phyloP scores from a whole-genome alignment of 2,113 vertebrate genomes.

The Phrynosoma blainvillii region DNA sequence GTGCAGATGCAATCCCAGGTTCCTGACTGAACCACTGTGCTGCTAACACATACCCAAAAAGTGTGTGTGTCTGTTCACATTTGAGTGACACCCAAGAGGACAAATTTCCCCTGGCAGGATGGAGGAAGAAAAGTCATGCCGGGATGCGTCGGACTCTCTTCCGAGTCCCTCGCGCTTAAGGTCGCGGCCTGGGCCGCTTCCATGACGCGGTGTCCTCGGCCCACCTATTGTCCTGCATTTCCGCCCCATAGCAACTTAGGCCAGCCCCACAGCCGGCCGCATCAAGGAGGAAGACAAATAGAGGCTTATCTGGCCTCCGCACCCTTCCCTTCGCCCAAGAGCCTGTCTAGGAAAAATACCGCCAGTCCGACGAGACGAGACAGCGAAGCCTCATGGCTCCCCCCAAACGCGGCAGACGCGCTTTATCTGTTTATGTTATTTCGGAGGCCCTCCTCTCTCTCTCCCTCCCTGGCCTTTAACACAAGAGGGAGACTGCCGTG shows the following conservation, averaged over 20 bases:
- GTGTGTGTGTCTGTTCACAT: not conserved
- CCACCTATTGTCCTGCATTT: conserved; percentile 87
- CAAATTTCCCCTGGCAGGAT: not conserved
- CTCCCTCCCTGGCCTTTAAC: not conserved
- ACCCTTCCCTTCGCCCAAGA: conserved; percentile 72
- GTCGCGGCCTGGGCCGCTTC: conserved; percentile 13
- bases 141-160: not conserved
- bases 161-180: not conserved
- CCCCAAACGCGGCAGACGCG: not conserved
- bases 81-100: not conserved
- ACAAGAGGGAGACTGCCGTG: not conserved
- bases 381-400: not conserved
- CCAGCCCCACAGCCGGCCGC: conserved; percentile 73
- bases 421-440: not conserved
- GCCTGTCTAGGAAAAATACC: conserved; percentile 29
- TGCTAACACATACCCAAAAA: too few species aligned
- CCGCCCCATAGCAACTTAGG: conserved; percentile 69
- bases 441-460: not conserved
- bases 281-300: conserved; percentile 94
- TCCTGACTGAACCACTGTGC: not conserved
- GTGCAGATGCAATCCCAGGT: too few species aligned
- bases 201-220: conserved; percentile 51
- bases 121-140: not conserved
- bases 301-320: conserved; percentile 86
- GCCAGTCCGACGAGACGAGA: not conserved